Percentiles rank a stretch among this genome's conserved stretches.
Conservation (phyloP, 1,140 invertebrate genomes). For the Drosophila takahashii region DNA sequence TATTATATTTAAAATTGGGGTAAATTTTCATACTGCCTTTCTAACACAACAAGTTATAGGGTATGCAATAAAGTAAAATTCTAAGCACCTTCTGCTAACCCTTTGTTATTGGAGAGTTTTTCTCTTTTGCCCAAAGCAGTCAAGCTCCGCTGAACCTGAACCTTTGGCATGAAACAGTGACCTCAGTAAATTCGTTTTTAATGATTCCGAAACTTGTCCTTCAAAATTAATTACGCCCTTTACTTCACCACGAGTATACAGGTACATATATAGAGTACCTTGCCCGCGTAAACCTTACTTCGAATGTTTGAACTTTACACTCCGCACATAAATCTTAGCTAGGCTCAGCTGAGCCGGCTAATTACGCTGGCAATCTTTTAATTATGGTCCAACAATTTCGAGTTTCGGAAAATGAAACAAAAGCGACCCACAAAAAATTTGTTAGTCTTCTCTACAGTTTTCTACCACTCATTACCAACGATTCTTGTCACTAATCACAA, state of each 20-base stretch:
- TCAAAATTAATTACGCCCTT: constrained; percentile 55
- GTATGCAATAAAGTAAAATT: not conserved
- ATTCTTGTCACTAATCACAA: constrained; percentile 78
- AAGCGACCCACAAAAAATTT: constrained; percentile 53
- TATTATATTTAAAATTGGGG: not conserved
- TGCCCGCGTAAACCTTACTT: constrained; percentile 5
- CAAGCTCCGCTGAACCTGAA: constrained; percentile 42
- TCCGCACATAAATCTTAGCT: constrained; percentile 44
- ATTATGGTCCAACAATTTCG: constrained; percentile 65
- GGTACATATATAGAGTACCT: constrained; percentile 7
- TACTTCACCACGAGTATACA: constrained; percentile 19
- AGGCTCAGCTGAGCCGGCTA: constrained; percentile 45
- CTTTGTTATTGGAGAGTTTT: constrained; percentile 5
- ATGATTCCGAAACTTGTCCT: constrained; percentile 47
- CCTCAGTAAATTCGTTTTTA: constrained; percentile 53
- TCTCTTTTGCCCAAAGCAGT: constrained; percentile 12
- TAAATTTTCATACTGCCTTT: not conserved
- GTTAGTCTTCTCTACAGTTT: constrained; percentile 35
- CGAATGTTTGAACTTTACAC: constrained; percentile 45
- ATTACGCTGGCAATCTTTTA: constrained; percentile 74
- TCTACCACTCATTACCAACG: constrained; percentile 60
- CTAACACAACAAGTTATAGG: not conserved
- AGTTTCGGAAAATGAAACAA: constrained; percentile 60
- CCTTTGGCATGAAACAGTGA: constrained; percentile 19
- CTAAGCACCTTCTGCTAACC: not conserved